Conservation (phyloP, 2,113 vertebrate genomes). For the Nanorana parkeri region DNA sequence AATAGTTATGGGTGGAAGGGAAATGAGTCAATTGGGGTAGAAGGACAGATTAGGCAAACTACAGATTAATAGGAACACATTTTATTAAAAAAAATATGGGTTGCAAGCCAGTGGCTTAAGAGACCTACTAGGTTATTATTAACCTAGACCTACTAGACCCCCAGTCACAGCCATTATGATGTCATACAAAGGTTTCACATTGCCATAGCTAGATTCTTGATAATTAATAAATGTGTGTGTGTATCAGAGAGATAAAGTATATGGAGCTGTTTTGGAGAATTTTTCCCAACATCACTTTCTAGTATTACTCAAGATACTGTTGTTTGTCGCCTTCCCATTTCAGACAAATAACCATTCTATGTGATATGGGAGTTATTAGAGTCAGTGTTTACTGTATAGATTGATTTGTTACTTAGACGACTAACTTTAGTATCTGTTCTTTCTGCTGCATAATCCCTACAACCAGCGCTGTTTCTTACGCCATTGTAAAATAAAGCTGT, state of each 20-base stretch:
- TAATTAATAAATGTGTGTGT: neutral
- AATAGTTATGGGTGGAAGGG: too few relatives aligned
- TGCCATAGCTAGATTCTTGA: too few relatives aligned
- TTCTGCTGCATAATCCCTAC: conserved; percentile 15
- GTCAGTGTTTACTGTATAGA: neutral
- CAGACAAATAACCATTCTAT: conserved; percentile 14
- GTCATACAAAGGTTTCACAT: too few relatives aligned
- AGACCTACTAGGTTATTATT: too few relatives aligned
- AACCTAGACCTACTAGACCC: too few relatives aligned
- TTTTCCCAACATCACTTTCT: neutral
- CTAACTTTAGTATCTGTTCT: conserved; percentile 24
- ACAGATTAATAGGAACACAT: too few relatives aligned
- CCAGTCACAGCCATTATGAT: too few relatives aligned
- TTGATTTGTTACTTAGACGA: conserved; percentile 11
- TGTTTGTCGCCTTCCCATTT: neutral
- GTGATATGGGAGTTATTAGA: conserved; percentile 6
- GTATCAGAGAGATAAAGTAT: neutral
- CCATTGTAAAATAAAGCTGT: conserved; percentile 21
- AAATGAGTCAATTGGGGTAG: too few relatives aligned
- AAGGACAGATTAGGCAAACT: too few relatives aligned
- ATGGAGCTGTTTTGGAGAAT: neutral
- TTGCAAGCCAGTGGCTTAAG: too few relatives aligned
- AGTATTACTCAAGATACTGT: neutral
- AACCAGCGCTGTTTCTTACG: neutral
- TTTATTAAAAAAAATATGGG: too few relatives aligned